Percentiles rank a stretch among this genome's conserved stretches.
These are phyloP conservation scores for Drosophila sp. DNA, from an alignment of 1,140 invertebrate species.

Conservation along the genomic window DNA sequence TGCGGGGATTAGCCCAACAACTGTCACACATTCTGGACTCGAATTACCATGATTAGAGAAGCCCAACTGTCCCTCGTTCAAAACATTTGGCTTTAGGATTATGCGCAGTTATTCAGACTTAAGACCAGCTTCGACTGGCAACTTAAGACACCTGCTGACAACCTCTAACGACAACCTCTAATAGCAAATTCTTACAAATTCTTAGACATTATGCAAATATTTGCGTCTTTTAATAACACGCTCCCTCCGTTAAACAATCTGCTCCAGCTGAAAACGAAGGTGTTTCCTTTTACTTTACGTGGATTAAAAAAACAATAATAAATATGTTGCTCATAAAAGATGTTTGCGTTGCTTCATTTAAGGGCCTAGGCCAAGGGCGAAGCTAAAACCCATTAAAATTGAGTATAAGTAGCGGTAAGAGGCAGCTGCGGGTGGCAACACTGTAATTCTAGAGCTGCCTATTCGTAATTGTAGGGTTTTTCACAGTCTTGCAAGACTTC, in stretches of 20 bases:
- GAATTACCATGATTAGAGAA: conserved; percentile 78
- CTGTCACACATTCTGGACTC: conserved; percentile 77
- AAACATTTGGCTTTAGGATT: conserved; percentile 22
- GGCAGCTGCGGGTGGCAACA: conserved; percentile 23
- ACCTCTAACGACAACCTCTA: conserved; percentile 40
- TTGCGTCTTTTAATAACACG: conserved; percentile 75
- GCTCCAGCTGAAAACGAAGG: conserved; percentile 72
- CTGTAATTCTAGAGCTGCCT: conserved; percentile 15
- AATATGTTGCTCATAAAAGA: conserved; percentile 23
- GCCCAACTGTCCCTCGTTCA: conserved; percentile 3
- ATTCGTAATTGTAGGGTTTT: conserved; percentile 3
- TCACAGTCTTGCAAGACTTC: too few relatives aligned
- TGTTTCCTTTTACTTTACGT: conserved; percentile 38
- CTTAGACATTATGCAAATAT: conserved; percentile 76
- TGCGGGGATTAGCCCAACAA: conserved; percentile 78
- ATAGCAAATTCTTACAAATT: conserved; percentile 60
- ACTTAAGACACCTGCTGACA: conserved; percentile 53
- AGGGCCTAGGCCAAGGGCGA: conserved; percentile 41
- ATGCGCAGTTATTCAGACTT: conserved; percentile 59
- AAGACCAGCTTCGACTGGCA: conserved; percentile 10
- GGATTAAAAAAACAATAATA: conserved; percentile 63
- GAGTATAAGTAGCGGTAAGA: conserved; percentile 51
- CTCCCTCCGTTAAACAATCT: conserved; percentile 62
- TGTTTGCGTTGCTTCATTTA: conserved; percentile 31
- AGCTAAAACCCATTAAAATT: conserved; percentile 34